These are phyloP conservation scores for Pyrocephalus nanus DNA, from an alignment of 2,797 vertebrate species.

Conservation along the genomic window DNA sequence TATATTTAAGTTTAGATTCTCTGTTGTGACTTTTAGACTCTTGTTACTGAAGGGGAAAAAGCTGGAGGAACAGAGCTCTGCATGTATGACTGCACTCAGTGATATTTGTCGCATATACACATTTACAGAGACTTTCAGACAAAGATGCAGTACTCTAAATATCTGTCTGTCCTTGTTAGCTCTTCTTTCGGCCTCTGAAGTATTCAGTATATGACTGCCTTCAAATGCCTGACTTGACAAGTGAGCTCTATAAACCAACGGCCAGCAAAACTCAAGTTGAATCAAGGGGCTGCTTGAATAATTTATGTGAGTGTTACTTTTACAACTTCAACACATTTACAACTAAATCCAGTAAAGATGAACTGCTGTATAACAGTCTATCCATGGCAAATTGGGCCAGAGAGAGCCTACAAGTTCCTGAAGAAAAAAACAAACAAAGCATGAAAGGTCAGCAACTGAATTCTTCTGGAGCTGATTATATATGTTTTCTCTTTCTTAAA, in stretches of 20 bases:
- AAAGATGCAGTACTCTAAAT: conserved; percentile 52
- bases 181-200: neutral
- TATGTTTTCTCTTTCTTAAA: neutral
- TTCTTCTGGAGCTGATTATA: neutral
- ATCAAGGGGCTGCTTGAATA: conserved; percentile 58
- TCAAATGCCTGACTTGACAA: conserved; percentile 35
- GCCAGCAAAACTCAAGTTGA: conserved; percentile 34
- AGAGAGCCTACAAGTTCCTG: neutral
- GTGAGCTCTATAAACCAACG: neutral
- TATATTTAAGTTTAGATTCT: neutral
- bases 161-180: conserved; percentile 48
- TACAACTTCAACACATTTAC: conserved; percentile 50
- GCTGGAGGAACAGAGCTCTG: neutral
- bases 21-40: neutral
- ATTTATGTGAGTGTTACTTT: conserved; percentile 61
- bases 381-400: neutral
- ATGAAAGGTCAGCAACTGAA: neutral
- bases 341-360: conserved; percentile 36
- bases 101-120: conserved; percentile 3
- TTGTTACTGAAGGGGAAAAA: neutral
- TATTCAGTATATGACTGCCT: conserved; percentile 22
- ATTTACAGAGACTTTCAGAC: conserved; percentile 8
- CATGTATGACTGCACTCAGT: neutral
- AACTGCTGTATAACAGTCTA: neutral
- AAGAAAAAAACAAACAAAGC: neutral